Conservation (phyloP, 1,140 invertebrate species). For the Microplitis demolitor region DNA sequence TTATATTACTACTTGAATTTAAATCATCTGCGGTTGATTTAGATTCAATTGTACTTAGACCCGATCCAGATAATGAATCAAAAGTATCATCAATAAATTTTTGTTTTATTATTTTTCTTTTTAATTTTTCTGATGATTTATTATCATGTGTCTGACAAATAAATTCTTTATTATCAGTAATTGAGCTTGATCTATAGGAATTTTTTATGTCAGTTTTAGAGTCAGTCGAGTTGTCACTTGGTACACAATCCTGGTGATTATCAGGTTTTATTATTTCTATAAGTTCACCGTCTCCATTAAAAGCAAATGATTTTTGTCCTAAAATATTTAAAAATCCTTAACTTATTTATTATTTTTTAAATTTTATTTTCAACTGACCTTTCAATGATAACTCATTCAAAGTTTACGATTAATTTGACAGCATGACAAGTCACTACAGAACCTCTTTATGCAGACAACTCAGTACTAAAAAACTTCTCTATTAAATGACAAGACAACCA, state of each 20-base stretch:
- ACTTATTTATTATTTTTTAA: neutral
- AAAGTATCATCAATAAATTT: neutral
- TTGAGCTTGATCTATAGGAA: neutral
- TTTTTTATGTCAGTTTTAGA: constrained; percentile 1
- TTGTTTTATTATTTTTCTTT: neutral
- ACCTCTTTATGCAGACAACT: too few relatives aligned
- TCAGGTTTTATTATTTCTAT: constrained; percentile 52
- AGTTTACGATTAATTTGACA: too few relatives aligned
- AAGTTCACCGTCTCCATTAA: constrained; percentile 61
- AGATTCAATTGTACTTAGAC: neutral
- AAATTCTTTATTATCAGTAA: neutral
- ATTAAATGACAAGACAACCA: too few relatives aligned
- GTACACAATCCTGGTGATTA: neutral
- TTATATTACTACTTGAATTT: neutral
- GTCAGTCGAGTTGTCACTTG: constrained; percentile 19
- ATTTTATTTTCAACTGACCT: neutral
- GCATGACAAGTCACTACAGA: too few relatives aligned
- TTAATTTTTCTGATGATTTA: neutral
- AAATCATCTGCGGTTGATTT: neutral
- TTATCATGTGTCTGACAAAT: neutral
- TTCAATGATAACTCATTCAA: too few relatives aligned
- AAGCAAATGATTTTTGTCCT: constrained; percentile 64
- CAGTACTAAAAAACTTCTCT: too few relatives aligned
- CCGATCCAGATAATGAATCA: neutral
- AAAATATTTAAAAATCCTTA: constrained; percentile 14